These are phyloP conservation scores for Apantesis nais DNA, from an alignment of 2,888 invertebrate species.

Conservation along the genomic window DNA sequence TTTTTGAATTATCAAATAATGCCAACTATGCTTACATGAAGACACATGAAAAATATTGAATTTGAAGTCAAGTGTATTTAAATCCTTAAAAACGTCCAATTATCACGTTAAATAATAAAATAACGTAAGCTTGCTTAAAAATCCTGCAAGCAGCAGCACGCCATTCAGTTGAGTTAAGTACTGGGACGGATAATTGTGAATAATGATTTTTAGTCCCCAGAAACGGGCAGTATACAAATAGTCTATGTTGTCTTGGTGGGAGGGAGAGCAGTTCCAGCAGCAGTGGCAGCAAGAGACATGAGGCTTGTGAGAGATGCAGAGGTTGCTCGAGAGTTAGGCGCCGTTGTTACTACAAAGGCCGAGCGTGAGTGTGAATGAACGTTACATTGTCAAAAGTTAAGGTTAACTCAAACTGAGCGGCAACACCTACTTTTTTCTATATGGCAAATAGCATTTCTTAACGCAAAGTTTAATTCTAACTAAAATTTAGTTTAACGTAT, in stretches of 20 bases:
- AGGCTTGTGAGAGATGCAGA: slow-evolving; percentile 91
- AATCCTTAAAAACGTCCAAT: neutral
- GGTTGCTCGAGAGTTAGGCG: slow-evolving; percentile 90
- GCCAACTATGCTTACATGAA: neutral
- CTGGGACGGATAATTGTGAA: neutral
- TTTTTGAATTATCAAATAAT: neutral
- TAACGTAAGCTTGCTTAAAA: neutral
- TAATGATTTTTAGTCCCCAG: slow-evolving; percentile 61
- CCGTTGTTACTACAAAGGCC: slow-evolving; percentile 92
- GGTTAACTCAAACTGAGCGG: neutral
- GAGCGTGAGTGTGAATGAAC: slow-evolving; percentile 88
- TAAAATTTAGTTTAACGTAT: too few relatives aligned
- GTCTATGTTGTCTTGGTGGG: slow-evolving; percentile 93
- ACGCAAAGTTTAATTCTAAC: too few relatives aligned
- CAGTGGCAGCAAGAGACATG: slow-evolving; percentile 94
- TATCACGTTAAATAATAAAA: neutral
- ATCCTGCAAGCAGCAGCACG: too few relatives aligned
- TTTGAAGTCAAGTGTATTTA: neutral
- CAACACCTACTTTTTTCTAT: neutral
- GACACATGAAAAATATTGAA: neutral
- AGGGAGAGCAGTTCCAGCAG: slow-evolving; percentile 92
- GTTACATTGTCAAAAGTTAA: neutral
- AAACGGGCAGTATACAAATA: slow-evolving; percentile 87
- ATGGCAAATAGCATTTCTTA: too few relatives aligned
- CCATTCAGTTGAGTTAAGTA: too few relatives aligned